These are phyloP conservation scores for Philereme transversata DNA, from an alignment of 2,888 invertebrate genomes.

Conservation along the genomic window DNA sequence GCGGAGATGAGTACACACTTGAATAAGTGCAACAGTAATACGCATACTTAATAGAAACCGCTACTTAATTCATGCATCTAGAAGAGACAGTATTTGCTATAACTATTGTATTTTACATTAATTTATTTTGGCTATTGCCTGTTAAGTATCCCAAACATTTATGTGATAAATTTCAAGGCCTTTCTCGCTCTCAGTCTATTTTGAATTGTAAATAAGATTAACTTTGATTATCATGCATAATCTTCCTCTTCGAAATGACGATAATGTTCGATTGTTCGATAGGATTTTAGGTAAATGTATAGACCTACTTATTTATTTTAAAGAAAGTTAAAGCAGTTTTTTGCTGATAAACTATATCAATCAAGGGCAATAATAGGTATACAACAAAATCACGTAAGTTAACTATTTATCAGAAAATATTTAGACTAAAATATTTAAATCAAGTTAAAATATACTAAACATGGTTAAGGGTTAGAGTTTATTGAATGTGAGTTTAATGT, in stretches of 20 bases:
- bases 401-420: slow-evolving; percentile 63
- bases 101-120: slow-evolving; percentile 57
- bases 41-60: slow-evolving; percentile 62
- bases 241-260: slow-evolving; percentile 61
- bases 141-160: slow-evolving; percentile 66
- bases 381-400: slow-evolving; percentile 72
- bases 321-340: slow-evolving; percentile 46
- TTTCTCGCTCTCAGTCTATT: slow-evolving; percentile 65
- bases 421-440: slow-evolving; percentile 65
- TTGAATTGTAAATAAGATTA: slow-evolving; percentile 80
- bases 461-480: slow-evolving; percentile 67
- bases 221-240: slow-evolving; percentile 64
- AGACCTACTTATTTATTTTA: slow-evolving; percentile 64
- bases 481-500: slow-evolving; percentile 55
- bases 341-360: slow-evolving; percentile 59
- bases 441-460: slow-evolving; percentile 56
- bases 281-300: slow-evolving; percentile 51
- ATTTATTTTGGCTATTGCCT: slow-evolving; percentile 78
- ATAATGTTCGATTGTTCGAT: slow-evolving; percentile 60
- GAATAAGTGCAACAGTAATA: slow-evolving; percentile 73
- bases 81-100: slow-evolving; percentile 65
- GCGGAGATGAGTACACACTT: slow-evolving; percentile 72
- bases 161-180: slow-evolving; percentile 79
- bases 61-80: slow-evolving; percentile 67
- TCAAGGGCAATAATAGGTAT: slow-evolving; percentile 80